Conservation (phyloP, 1,140 invertebrate species). For the Conus betulinus region DNA sequence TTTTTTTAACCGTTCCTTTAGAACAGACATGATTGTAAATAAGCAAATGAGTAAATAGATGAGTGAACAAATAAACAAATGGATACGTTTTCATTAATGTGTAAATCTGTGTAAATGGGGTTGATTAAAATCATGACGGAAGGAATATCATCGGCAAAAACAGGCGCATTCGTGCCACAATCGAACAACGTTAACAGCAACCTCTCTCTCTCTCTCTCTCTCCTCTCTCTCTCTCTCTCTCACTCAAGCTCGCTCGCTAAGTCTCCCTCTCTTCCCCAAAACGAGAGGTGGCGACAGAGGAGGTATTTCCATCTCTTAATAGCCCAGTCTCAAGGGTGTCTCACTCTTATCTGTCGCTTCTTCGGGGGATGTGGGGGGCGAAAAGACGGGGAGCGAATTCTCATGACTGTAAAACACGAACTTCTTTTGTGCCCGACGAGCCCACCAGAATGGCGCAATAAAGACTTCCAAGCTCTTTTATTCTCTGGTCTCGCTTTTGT, state of each 20-base stretch:
- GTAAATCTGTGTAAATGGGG: too few species aligned
- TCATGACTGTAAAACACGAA: slow-evolving; percentile 7
- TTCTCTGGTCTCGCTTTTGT: neutral
- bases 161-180: too few species aligned
- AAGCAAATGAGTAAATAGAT: too few species aligned
- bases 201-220: neutral
- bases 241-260: too few species aligned
- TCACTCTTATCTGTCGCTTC: neutral
- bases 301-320: neutral
- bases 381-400: neutral
- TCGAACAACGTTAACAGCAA: too few species aligned
- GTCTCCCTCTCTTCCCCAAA: neutral
- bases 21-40: too few species aligned
- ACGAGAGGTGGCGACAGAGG: neutral
- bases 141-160: too few species aligned
- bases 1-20: too few species aligned
- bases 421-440: neutral
- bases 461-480: neutral
- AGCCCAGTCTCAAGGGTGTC: neutral
- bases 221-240: neutral
- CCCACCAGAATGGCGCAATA: neutral
- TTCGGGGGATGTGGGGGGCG: neutral
- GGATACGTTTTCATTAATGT: too few species aligned
- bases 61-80: too few species aligned
- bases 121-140: too few species aligned